Percentiles rank a stretch among this genome's conserved stretches.
phyloP scores from a whole-genome alignment of 2,797 vertebrate species.

The Diceros bicornis region DNA sequence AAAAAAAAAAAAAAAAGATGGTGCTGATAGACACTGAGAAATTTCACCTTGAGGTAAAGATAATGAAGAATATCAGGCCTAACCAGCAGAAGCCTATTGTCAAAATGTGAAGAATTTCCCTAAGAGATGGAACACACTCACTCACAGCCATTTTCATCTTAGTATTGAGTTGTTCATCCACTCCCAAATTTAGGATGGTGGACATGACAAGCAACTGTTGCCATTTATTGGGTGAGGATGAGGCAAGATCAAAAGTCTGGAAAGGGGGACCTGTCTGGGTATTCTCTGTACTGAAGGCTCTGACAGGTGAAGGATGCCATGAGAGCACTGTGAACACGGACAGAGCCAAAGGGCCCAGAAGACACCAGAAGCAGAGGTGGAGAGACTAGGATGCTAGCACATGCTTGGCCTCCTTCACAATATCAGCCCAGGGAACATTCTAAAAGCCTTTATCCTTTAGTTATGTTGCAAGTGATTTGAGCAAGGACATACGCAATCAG shows the following conservation, averaged over 20 bases:
- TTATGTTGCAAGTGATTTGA: not conserved
- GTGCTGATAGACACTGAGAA: not conserved
- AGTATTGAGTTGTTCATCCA: not conserved
- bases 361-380: rapidly evolving
- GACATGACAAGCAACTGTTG: not conserved
- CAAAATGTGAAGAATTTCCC: not conserved
- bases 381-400: no score
- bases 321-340: not conserved
- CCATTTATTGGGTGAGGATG: not conserved
- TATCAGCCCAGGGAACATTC: not conserved
- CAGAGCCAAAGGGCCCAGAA: not conserved
- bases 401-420: not conserved
- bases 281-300: not conserved
- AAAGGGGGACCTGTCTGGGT: not conserved
- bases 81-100: not conserved
- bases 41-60: not conserved
- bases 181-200: not conserved
- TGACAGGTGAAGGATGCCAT: not conserved
- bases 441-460: not conserved
- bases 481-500: not conserved
- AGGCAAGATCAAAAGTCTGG: not conserved
- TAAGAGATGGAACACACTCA: not conserved
- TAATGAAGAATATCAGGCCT: not conserved
- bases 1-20: no score
- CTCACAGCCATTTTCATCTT: not conserved